A percentile compares a stretch with the other conserved stretches of the same genome.
Evolutionary conservation across 2,888 invertebrate species (phyloP).

Genomic region (Conops quadrifasciatus): DNA sequence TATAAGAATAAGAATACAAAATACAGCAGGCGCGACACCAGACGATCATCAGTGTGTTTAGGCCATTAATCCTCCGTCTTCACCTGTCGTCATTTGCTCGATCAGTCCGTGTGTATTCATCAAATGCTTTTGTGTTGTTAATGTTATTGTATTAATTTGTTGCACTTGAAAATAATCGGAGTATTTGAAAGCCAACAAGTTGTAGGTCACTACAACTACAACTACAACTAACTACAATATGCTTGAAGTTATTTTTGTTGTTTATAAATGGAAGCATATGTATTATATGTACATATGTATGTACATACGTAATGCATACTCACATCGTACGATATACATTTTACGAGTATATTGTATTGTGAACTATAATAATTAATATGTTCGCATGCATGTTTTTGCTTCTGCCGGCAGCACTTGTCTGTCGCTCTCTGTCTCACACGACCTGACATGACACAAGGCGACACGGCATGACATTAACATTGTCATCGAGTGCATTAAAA

Average conservation of each 20-base stretch:
- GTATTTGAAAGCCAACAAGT: slow-evolving; percentile 25
- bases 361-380: slow-evolving; percentile 11
- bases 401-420: background rate
- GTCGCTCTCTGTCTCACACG: too few relatives aligned
- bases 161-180: background rate
- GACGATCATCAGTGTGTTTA: too few relatives aligned
- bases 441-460: too few relatives aligned
- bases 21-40: too few relatives aligned
- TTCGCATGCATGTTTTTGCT: slow-evolving; percentile 22
- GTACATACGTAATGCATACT: background rate
- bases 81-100: background rate
- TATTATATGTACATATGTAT: too few relatives aligned
- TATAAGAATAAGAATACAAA: too few relatives aligned
- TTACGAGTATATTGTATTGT: background rate
- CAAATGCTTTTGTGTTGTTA: background rate
- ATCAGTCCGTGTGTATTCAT: background rate
- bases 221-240: too few relatives aligned
- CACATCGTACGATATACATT: background rate
- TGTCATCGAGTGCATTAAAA: too few relatives aligned
- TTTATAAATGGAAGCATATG: too few relatives aligned
- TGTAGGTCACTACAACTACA: slow-evolving; percentile 10
- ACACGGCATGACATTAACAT: too few relatives aligned
- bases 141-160: too few relatives aligned
- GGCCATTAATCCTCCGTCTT: background rate
- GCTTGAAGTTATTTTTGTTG: too few relatives aligned